Conservation (phyloP, 2,797 vertebrate species). For the Emydoidea blandingii region DNA sequence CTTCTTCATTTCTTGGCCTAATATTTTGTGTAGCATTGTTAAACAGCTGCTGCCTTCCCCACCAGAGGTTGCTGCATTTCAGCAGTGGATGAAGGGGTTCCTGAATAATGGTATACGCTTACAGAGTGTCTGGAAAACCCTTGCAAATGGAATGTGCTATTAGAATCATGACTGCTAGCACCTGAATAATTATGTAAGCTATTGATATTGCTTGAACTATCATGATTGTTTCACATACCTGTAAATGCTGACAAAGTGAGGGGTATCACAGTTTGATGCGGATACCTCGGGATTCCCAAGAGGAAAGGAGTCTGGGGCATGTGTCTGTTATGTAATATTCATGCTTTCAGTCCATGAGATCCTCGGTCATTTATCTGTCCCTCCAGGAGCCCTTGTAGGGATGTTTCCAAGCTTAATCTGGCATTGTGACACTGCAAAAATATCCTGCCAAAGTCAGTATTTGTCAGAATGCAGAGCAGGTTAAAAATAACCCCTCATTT, state of each 20-base stretch:
- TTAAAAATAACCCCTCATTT: conserved; percentile 26
- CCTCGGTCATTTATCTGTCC: rapidly evolving
- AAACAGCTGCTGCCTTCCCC: background rate
- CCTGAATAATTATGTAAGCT: background rate
- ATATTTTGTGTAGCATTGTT: background rate
- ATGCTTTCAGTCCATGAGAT: rapidly evolving
- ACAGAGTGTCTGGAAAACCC: background rate
- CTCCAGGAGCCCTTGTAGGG: rapidly evolving
- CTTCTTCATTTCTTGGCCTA: background rate
- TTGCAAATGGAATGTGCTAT: background rate
- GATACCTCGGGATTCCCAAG: background rate
- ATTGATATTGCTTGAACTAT: background rate
- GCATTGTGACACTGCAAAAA: background rate
- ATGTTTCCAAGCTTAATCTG: background rate
- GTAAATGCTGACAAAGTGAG: background rate
- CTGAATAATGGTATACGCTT: background rate
- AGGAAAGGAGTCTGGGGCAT: background rate
- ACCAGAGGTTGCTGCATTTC: background rate
- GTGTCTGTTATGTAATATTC: rapidly evolving
- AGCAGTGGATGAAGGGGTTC: background rate
- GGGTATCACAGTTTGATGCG: background rate
- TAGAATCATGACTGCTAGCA: background rate
- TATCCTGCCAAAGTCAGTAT: background rate
- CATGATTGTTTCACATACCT: background rate
- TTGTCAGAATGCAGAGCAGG: rapidly evolving